Evolutionary conservation across 1,140 invertebrate genomes (phyloP), one percentile per base, ranked within the genome.

Genomic region (Macrobrachium nipponense): DNA sequence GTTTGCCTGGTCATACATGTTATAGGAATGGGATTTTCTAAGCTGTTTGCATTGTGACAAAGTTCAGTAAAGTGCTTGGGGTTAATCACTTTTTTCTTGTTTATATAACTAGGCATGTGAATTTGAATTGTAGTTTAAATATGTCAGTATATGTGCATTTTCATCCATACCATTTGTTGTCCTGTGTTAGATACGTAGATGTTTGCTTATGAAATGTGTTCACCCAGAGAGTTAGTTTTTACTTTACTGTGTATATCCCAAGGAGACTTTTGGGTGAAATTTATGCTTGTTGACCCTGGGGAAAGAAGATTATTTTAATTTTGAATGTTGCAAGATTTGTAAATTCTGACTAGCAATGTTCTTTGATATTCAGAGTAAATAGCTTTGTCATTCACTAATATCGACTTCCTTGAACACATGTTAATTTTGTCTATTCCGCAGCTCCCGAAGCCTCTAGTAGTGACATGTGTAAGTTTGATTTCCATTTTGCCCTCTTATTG

Each of bases 381-480:
- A 51, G 51, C 51, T 0, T 51, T 51, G 51, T 10, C 51, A 51
- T 51, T 51, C 51, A 58, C 14, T 73, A 44, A 36, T 82, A 60
- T 62, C 58, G 58, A 78, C 64, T 27, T 43, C 23, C 17, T 72
- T 85, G 76, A 80, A 79, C 43, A 86, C 20, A 27, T 80, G 43
- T 79, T 66, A 78, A 80, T 86, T 80, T 60, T 73, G 17, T 75
- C 58, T 79, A 79, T 86, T 86, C 70, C 70, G 84, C 84, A 86
- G 84, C 84, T 59, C 77, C 84, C 60, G 84, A 86, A 86, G 68
- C 84, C 70, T 80, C 84, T 86, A 86, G 78, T 86, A 86, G 77
- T 86, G 84, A 86, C 20, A 36, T 86, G 58, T 86, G 84, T 86
- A 86, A 86, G 84, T 86, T 68, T 86, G 11, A 86, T 70, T 79